A percentile compares a stretch with the other conserved stretches of the same genome.
These are phyloP conservation scores for Ypsolopha scabrella DNA, from an alignment of 2,888 invertebrate species.

Conservation along the genomic window DNA sequence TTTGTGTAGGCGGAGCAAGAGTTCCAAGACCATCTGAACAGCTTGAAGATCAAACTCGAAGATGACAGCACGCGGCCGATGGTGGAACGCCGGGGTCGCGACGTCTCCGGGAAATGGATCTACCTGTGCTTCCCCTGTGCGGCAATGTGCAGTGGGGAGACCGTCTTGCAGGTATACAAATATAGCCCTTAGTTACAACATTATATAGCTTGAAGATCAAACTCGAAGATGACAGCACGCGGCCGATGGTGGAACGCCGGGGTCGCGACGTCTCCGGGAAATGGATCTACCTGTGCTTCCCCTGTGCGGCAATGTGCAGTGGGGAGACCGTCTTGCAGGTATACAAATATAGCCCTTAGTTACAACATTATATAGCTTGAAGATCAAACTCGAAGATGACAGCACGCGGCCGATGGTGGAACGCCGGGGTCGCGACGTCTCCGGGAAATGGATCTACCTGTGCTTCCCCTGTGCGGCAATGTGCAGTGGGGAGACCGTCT, in stretches of 20 bases:
- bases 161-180: conserved; percentile 58
- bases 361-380: too few relatives aligned
- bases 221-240: conserved; percentile 49
- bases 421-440: conserved; percentile 46
- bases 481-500: conserved; percentile 50
- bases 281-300: conserved; percentile 63
- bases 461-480: conserved; percentile 66
- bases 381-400: conserved; percentile 58
- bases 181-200: too few relatives aligned
- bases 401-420: conserved; percentile 53
- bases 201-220: conserved; percentile 59
- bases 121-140: conserved; percentile 67
- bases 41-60: conserved; percentile 54
- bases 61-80: conserved; percentile 52
- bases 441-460: conserved; percentile 57
- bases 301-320: conserved; percentile 62
- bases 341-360: too few relatives aligned
- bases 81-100: conserved; percentile 56
- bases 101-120: conserved; percentile 53
- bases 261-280: conserved; percentile 50
- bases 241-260: conserved; percentile 58
- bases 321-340: conserved; percentile 58
- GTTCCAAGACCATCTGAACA: conserved; percentile 51
- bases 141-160: conserved; percentile 57
- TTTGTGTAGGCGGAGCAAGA: conserved; percentile 50